Base-by-base conservation (phyloP, 2,797 vertebrate species). In the Ceryle rudis region DNA sequence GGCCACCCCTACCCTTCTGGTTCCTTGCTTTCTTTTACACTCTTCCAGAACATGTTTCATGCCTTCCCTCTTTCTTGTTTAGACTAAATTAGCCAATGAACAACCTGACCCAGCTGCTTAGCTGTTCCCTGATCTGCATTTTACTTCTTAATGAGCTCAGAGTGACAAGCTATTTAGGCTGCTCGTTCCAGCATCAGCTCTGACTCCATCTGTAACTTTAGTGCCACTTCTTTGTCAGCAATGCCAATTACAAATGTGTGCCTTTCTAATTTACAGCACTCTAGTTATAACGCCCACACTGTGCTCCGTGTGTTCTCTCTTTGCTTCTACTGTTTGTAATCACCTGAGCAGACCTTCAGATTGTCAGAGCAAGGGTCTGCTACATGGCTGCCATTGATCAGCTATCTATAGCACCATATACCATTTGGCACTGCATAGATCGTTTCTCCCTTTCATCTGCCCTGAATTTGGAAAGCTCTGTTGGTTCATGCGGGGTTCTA, bases 151-250 rank as follows among this genome's bases (percentile, higher is more conserved):
- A 97, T 97, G 97, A 97, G 97, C 97, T 97, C 96, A 97, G 97
- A 97, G 97, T 97, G 97, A 97, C 97, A 97, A 97, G 96, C 97
- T 97, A 97, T 97, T 97, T 97, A 97, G 96, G 95, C 95, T 97
- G 97, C 97, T 97, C 95, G 97, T 97, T 97, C 97, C 97, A 97
- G 97, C 97, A 97, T 97, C 97, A 97, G 97, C 97, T 97, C 97
- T 97, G 97, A 97, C 97, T 97, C 97, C 97, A 97, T 97, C 97
- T 97, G 97, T 97, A 97, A 97, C 97, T 97, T 97, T 97, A 96
- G 97, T 96, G 96, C 97, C 96, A 97, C 97, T 97, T 97, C 97
- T 97, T 97, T 97, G 97, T 97, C 97, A 97, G 96, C 95, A 97
- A 97, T 97, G 97, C 97, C 97, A 97, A 97, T 97, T 97, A 97